Evolutionary conservation across 2,113 vertebrate genomes (phyloP).

Genomic region (Paracyprichromis sp.): DNA sequence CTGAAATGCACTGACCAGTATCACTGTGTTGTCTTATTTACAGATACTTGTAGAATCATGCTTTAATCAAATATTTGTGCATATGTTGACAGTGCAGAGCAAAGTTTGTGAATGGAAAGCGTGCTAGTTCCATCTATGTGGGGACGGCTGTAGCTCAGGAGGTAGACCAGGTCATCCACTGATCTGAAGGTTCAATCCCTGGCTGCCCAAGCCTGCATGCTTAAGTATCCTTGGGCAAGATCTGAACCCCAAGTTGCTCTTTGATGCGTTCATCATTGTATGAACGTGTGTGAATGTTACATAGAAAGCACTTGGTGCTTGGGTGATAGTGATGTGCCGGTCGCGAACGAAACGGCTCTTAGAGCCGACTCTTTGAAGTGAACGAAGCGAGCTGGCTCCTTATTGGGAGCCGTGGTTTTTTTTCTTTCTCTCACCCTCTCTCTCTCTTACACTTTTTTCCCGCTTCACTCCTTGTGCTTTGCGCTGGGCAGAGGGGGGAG

Average conservation of each 20-base stretch:
- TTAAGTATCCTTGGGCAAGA: neutral
- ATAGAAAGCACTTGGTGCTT: neutral
- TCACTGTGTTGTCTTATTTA: neutral
- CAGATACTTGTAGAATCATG: neutral
- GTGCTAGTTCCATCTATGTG: neutral
- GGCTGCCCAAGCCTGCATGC: neutral
- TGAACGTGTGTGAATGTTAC: neutral
- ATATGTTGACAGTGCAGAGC: neutral
- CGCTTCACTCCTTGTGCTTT: too few species aligned
- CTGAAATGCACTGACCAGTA: neutral
- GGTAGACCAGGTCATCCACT: neutral
- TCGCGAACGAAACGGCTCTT: too few species aligned
- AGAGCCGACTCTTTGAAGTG: too few species aligned
- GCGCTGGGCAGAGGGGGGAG: rapidly evolving
- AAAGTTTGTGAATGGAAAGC: neutral
- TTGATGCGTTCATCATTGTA: neutral
- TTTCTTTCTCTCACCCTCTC: too few species aligned
- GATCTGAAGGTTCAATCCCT: neutral
- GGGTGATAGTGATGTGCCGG: neutral
- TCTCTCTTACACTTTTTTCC: rapidly evolving
- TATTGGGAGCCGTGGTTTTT: too few species aligned
- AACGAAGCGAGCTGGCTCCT: too few species aligned
- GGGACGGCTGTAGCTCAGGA: neutral
- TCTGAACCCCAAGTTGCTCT: neutral
- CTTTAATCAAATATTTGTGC: neutral